Conservation (phyloP, 2,888 invertebrate genomes). For the Nycteola revayana region DNA sequence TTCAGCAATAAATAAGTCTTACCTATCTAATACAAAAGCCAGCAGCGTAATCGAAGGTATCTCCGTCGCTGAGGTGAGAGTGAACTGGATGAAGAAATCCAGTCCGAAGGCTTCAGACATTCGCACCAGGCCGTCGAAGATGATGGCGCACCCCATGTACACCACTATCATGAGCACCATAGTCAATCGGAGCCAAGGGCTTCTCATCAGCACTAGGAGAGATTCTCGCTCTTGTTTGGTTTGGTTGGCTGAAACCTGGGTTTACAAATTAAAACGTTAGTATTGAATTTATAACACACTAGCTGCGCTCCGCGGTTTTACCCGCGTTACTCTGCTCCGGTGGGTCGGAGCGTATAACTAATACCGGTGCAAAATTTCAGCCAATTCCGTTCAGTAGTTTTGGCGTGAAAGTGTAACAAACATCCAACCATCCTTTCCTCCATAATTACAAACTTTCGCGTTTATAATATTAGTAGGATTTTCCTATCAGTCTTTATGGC, state of each 20-base stretch:
- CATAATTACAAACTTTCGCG: no score
- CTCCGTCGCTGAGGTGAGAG: conserved; percentile 69
- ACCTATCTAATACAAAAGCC: conserved; percentile 65
- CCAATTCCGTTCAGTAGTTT: no score
- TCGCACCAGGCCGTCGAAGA: conserved; percentile 71
- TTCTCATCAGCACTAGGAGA: conserved; percentile 23
- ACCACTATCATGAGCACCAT: conserved; percentile 56
- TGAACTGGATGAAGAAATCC: conserved; percentile 73
- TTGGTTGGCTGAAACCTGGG: conserved; percentile 7
- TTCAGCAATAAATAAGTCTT: conserved; percentile 6
- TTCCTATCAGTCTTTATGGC: no score
- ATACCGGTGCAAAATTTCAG: no score
- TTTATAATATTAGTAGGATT: no score
- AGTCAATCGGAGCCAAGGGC: conserved; percentile 50
- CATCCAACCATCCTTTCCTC: no score
- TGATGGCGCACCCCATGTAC: conserved; percentile 65
- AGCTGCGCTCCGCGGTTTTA: no score
- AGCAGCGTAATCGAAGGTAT: conserved; percentile 68
- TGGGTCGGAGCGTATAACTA: no score
- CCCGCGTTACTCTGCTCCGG: no score
- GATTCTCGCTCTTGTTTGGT: background rate
- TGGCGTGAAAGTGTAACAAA: no score
- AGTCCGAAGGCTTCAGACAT: conserved; percentile 69
- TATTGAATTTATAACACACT: background rate
- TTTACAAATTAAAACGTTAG: background rate